Percentiles rank a stretch among this genome's conserved stretches.
Conservation (phyloP, 1,140 invertebrate species). For the Liolophura sinensis region DNA sequence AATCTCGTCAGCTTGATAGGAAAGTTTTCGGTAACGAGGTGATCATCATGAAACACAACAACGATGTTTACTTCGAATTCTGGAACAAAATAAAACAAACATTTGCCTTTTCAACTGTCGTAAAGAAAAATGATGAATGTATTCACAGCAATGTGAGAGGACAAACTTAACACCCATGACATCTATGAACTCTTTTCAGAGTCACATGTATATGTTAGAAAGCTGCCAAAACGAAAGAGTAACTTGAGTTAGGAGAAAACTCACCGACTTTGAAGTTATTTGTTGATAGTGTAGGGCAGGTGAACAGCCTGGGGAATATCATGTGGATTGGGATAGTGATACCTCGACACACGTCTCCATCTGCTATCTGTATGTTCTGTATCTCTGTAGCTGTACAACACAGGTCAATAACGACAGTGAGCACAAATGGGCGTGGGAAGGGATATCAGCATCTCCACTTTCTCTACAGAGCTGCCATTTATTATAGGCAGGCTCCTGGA, state of each 20-base stretch:
- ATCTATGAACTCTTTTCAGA: slow-evolving; percentile 2
- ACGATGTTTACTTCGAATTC: slow-evolving; percentile 97
- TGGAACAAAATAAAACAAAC: slow-evolving; percentile 65
- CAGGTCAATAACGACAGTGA: no score
- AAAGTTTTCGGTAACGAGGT: slow-evolving; percentile 95
- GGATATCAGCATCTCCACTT: no score
- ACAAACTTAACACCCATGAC: not conserved
- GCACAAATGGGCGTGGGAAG: no score
- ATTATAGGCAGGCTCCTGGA: no score
- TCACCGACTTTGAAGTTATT: slow-evolving; percentile 96
- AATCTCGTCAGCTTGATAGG: slow-evolving; percentile 73
- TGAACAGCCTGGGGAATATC: slow-evolving; percentile 94
- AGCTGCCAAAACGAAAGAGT: not conserved
- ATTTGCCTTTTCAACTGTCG: not conserved
- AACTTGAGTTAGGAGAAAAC: slow-evolving; percentile 11
- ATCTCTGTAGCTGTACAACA: slow-evolving; percentile 84
- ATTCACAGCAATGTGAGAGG: not conserved
- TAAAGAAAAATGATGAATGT: slow-evolving; percentile 5
- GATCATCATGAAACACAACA: slow-evolving; percentile 90
- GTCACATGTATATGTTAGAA: not conserved
- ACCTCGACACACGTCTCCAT: slow-evolving; percentile 83
- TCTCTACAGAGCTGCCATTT: no score
- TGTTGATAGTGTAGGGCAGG: slow-evolving; percentile 88
- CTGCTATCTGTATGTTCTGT: slow-evolving; percentile 96
- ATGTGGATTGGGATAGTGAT: slow-evolving; percentile 90